Base-by-base conservation (phyloP, 1,140 invertebrate species). In the Drosophila pallidifrons region DNA sequence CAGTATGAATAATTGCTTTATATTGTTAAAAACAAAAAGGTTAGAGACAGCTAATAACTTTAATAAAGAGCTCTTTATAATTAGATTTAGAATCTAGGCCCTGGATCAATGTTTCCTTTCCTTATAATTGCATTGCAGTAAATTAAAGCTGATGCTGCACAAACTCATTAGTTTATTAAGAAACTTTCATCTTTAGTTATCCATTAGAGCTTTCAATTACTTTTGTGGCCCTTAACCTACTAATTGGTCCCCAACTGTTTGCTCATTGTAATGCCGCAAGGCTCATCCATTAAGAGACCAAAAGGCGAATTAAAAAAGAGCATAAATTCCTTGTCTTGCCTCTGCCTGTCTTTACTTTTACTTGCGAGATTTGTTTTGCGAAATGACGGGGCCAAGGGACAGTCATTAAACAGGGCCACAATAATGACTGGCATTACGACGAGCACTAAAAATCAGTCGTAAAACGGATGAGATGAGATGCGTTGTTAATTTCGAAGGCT, bases 371-470 rank as follows among this genome's bases (percentile, higher is more conserved):
- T 43, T 43, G 32, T 52, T 28, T 49, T 25, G 30, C 4, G 16
- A 43, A 54, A 57, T 13, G 52, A 65, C 60, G 43, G 58, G 28
- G 58, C 59, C 69, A 47, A 25, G 51, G 61, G 49, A 76, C 46
- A 52, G 67, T 74, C 76, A 87, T 78, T 79, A 77, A 88, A 88
- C 68, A 57, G 47, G 58, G 65, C 72, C 82, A 74, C 61, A 67
- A 71, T 87, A 88, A 87, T 82, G 82, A 82, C 76, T 71, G 57
- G 60, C 82, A 79, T 86, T 79, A 86, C 78, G 54, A 51, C 30
- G 60, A 68, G 83, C 69, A 82, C 72, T 86, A 74, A 88, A 82
- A 88, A 70, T 77, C 41, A 82, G 79, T 79, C 82, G 77, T 87
- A 75, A 87, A 88, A 68, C 72, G 69, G 76, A 88, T 82, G 46